phyloP scores from a whole-genome alignment of 2,113 vertebrate species.

The Melanerpes aurifrons region DNA sequence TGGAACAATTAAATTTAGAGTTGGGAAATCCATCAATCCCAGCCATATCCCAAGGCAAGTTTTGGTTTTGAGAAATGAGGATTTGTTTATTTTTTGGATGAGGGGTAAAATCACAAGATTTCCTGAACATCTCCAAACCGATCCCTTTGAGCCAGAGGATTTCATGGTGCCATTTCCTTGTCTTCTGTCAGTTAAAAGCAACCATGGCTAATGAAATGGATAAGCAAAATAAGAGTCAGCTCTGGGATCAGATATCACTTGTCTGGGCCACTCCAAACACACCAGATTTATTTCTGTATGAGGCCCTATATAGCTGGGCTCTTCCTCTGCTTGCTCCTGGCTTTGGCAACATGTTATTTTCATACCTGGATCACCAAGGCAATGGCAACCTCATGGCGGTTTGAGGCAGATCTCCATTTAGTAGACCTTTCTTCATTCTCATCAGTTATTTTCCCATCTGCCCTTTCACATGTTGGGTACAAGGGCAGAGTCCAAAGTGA shows the following conservation, averaged over 20 bases:
- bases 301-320: not conserved
- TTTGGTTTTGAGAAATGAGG: constrained; percentile 20
- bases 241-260: not conserved
- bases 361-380: not conserved
- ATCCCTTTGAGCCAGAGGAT: constrained; percentile 19
- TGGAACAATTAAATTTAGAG: not conserved
- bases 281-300: not conserved
- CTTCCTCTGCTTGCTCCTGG: not conserved
- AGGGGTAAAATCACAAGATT: not conserved
- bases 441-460: constrained; percentile 42
- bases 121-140: not conserved
- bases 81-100: not conserved
- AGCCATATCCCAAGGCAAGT: not conserved
- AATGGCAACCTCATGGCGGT: constrained; percentile 20
- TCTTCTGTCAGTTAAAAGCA: constrained; percentile 18
- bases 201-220: not conserved
- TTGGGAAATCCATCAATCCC: constrained; percentile 41
- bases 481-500: not conserved
- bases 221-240: constrained; percentile 18
- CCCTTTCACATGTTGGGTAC: constrained; percentile 5
- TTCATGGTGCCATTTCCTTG: constrained; percentile 7
- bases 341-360: constrained; percentile 20
- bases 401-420: constrained; percentile 19
- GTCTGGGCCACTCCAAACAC: not conserved
- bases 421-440: constrained; percentile 39